Evolutionary conservation across 1,140 invertebrate species (phyloP).

Genomic region (Campoletis sonorensis): DNA sequence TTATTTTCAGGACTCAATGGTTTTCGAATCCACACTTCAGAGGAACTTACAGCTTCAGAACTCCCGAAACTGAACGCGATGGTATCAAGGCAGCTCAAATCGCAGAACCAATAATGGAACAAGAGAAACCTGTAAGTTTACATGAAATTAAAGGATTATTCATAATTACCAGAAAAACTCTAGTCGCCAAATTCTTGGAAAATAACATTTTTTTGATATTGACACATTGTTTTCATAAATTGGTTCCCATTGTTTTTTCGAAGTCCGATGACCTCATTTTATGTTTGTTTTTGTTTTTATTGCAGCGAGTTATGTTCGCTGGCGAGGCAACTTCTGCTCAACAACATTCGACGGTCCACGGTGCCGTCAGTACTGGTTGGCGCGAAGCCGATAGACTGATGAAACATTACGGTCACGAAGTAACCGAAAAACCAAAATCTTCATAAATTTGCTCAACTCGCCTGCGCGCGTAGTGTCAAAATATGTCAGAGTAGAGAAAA

Average conservation of each 20-base stretch:
- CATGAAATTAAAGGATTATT: not conserved
- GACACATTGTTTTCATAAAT: no score
- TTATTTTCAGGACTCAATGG: slow-evolving; percentile 81
- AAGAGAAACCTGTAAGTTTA: slow-evolving; percentile 23
- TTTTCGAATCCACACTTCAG: slow-evolving; percentile 80
- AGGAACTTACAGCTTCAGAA: slow-evolving; percentile 84
- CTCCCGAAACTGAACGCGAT: slow-evolving; percentile 73
- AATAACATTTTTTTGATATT: no score
- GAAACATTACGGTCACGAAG: slow-evolving; percentile 58
- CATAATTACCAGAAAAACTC: not conserved
- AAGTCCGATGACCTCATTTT: no score
- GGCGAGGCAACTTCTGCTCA: slow-evolving; percentile 83
- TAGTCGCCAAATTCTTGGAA: no score
- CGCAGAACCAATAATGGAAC: slow-evolving; percentile 60
- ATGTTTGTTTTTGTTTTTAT: slow-evolving; percentile 57
- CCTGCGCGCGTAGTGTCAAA: no score
- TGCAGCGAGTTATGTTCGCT: slow-evolving; percentile 80
- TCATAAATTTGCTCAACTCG: not conserved
- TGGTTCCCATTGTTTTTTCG: no score
- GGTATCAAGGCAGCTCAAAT: slow-evolving; percentile 58
- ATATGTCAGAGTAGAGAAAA: not conserved
- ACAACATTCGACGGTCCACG: slow-evolving; percentile 87
- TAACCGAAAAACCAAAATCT: not conserved
- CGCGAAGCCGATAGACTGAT: slow-evolving; percentile 83
- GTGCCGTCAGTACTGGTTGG: slow-evolving; percentile 86